These are phyloP conservation scores for Drosophila affinis DNA, from an alignment of 2,888 invertebrate genomes.

Conservation along the genomic window DNA sequence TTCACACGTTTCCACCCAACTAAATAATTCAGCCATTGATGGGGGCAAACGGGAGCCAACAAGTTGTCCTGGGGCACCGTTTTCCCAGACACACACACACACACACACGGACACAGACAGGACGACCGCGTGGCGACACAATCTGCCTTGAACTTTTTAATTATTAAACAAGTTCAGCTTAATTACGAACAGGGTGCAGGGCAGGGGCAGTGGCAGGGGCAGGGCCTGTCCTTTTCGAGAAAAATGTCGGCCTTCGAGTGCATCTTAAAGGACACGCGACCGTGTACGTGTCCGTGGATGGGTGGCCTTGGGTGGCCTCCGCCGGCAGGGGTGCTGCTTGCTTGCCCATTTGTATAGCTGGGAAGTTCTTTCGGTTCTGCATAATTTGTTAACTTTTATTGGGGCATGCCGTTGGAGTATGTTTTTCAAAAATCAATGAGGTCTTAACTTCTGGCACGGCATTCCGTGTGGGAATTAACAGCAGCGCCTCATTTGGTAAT, in stretches of 20 bases:
- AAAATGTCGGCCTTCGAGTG: slow-evolving; percentile 33
- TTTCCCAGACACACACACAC: slow-evolving; percentile 46
- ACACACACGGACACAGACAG: slow-evolving; percentile 23
- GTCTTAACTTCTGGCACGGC: slow-evolving; percentile 25
- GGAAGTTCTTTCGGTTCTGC: neutral
- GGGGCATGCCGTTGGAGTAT: slow-evolving; percentile 29
- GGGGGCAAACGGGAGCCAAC: slow-evolving; percentile 31
- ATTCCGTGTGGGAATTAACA: slow-evolving; percentile 1
- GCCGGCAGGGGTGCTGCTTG: too few species aligned
- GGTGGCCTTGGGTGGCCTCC: slow-evolving; percentile 35
- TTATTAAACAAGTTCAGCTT: slow-evolving; percentile 50
- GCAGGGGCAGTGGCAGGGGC: too few species aligned
- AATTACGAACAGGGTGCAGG: slow-evolving; percentile 38
- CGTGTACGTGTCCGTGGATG: neutral
- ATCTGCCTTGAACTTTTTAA: slow-evolving; percentile 51
- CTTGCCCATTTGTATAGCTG: neutral
- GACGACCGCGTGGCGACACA: slow-evolving; percentile 9
- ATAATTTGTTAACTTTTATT: slow-evolving; percentile 4
- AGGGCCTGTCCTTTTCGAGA: neutral
- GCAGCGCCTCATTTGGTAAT: neutral
- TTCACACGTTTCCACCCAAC: slow-evolving; percentile 43
- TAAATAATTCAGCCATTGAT: slow-evolving; percentile 21
- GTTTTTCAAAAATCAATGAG: slow-evolving; percentile 29
- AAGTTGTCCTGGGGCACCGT: slow-evolving; percentile 44
- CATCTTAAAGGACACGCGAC: slow-evolving; percentile 35